Evolutionary conservation across 2,113 vertebrate genomes (phyloP).

Genomic region (Apus apus): DNA sequence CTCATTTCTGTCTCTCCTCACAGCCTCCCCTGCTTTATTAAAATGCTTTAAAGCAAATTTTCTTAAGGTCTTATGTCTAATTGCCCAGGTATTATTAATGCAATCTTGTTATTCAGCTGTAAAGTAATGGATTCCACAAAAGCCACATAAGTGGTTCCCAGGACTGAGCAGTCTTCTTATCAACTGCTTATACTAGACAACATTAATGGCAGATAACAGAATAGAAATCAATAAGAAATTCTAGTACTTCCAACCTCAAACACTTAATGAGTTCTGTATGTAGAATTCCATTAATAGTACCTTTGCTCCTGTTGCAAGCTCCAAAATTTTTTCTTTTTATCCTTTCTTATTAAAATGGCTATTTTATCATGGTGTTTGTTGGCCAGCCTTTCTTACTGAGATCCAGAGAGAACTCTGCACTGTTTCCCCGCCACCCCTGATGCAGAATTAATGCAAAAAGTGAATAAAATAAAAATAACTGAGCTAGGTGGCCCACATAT

Average conservation of each 20-base stretch:
- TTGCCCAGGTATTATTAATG: background rate
- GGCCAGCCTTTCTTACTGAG: background rate
- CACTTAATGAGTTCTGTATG: fast-evolving
- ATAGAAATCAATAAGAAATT: background rate
- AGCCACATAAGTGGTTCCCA: background rate
- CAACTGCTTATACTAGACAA: background rate
- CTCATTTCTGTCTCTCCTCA: background rate
- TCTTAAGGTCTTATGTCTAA: background rate
- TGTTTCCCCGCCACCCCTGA: background rate
- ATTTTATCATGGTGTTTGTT: background rate
- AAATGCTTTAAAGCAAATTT: background rate
- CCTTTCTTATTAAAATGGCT: background rate
- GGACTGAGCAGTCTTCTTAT: background rate
- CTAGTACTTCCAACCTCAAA: background rate
- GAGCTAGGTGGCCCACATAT: background rate
- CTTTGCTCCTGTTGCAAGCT: background rate
- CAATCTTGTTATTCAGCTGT: background rate
- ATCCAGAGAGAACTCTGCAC: background rate
- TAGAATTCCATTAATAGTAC: background rate
- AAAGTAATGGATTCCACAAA: background rate
- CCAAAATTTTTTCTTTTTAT: background rate
- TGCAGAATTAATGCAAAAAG: background rate
- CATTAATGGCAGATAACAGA: background rate
- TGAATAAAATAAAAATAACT: background rate
- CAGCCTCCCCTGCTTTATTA: background rate